These are phyloP conservation scores for Marasmarcha lunaedactyla DNA, from an alignment of 2,888 invertebrate species.

Conservation along the genomic window DNA sequence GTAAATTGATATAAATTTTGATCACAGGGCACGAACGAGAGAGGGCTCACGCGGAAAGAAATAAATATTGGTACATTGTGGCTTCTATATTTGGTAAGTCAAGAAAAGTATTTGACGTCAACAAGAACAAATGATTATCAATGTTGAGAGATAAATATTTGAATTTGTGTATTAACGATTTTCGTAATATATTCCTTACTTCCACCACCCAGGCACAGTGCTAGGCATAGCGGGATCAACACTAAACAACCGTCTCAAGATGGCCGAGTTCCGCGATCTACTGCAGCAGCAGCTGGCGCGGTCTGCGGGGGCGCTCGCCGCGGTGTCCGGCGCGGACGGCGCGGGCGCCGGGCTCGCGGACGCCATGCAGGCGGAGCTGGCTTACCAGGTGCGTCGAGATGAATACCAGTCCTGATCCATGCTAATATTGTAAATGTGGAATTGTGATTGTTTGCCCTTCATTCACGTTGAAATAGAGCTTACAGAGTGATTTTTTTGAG, in stretches of 20 bases:
- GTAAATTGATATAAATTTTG: too few species aligned
- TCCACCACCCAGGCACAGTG: conserved; percentile 53
- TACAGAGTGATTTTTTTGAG: too few species aligned
- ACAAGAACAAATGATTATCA: too few species aligned
- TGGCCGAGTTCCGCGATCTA: conserved; percentile 73
- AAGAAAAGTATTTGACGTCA: too few species aligned
- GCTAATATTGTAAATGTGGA: background rate
- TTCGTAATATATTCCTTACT: background rate
- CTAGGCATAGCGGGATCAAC: conserved; percentile 76
- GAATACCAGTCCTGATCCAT: background rate
- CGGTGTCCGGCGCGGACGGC: conserved; percentile 45
- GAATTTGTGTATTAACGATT: too few species aligned
- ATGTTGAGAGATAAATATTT: too few species aligned
- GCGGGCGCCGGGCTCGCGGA: conserved; percentile 37
- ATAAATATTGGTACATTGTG: conserved; percentile 86
- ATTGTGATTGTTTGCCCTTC: background rate
- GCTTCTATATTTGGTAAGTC: conserved; percentile 73
- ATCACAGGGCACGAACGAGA: conserved; percentile 80
- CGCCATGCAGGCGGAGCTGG: conserved; percentile 57
- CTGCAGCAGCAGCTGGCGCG: conserved; percentile 67
- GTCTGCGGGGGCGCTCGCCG: conserved; percentile 53
- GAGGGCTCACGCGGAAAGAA: conserved; percentile 82
- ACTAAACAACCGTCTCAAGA: conserved; percentile 74
- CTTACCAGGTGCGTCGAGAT: conserved; percentile 38
- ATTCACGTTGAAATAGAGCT: background rate